Evolutionary conservation across 2,888 invertebrate genomes (phyloP).

Genomic region (Mesoligia furuncula): DNA sequence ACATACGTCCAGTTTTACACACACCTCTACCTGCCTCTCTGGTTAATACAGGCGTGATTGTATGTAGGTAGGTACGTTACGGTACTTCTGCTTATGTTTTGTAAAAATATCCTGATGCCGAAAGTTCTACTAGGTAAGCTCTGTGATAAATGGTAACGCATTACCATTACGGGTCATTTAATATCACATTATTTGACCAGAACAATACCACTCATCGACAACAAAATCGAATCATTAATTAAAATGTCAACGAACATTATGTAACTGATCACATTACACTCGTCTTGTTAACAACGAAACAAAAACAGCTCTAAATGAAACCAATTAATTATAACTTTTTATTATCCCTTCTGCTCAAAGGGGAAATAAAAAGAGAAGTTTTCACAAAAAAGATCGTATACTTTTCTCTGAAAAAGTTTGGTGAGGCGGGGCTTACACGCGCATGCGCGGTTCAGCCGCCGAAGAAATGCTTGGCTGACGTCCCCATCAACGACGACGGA

Average conservation of each 20-base stretch:
- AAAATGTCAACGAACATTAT: slow-evolving; percentile 29
- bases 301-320: slow-evolving; percentile 46
- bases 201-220: slow-evolving; percentile 8
- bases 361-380: slow-evolving; percentile 70
- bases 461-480: slow-evolving; percentile 84
- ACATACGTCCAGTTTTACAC: background rate
- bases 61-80: background rate
- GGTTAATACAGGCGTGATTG: too few relatives aligned
- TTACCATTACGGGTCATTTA: slow-evolving; percentile 16
- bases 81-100: too few relatives aligned
- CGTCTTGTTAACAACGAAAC: slow-evolving; percentile 35
- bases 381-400: slow-evolving; percentile 64
- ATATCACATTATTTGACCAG: slow-evolving; percentile 15
- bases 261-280: slow-evolving; percentile 27
- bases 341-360: slow-evolving; percentile 59
- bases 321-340: slow-evolving; percentile 68
- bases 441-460: slow-evolving; percentile 79
- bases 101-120: background rate
- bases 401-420: slow-evolving; percentile 80
- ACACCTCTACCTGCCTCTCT: background rate
- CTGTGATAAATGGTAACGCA: background rate
- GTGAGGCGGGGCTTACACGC: slow-evolving; percentile 78
- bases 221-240: slow-evolving; percentile 35
- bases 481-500: slow-evolving; percentile 78
- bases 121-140: background rate